Conservation (phyloP, 2,113 vertebrate species). For the Cygnus buccinator region DNA sequence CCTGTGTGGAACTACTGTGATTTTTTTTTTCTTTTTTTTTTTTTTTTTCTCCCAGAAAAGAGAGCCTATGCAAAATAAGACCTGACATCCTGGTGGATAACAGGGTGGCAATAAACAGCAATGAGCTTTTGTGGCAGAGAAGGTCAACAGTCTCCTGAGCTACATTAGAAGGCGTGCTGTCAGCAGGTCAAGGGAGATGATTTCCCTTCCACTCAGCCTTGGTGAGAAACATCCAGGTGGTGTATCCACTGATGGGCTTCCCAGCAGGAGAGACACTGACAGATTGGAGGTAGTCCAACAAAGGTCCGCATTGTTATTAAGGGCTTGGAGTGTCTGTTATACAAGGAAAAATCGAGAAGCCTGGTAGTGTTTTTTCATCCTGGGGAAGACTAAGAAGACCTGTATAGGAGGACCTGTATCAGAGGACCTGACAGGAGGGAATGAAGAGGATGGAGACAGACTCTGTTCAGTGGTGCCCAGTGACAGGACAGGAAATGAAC, state of each 20-base stretch:
- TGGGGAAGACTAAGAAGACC: background rate
- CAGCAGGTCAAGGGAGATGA: background rate
- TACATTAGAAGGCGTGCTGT: background rate
- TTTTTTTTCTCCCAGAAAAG: background rate
- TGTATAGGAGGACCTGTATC: no score
- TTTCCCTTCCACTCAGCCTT: background rate
- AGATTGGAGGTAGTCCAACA: background rate
- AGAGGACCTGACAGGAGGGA: background rate
- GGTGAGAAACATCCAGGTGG: background rate
- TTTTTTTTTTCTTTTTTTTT: background rate
- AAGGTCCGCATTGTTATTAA: background rate
- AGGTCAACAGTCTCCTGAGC: background rate
- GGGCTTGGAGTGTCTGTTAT: background rate
- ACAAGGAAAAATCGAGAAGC: background rate
- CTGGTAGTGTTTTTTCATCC: background rate
- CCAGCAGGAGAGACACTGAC: background rate
- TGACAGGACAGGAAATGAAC: background rate
- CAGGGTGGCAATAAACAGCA: background rate
- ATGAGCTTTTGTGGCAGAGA: background rate
- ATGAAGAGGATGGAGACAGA: rapidly evolving
- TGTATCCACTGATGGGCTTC: background rate
- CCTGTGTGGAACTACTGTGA: background rate
- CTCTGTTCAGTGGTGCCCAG: background rate
- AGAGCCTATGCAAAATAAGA: rapidly evolving
- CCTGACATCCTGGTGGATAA: background rate